Evolutionary conservation across 2,888 invertebrate species (phyloP).

Genomic region (Microplitis manilae): DNA sequence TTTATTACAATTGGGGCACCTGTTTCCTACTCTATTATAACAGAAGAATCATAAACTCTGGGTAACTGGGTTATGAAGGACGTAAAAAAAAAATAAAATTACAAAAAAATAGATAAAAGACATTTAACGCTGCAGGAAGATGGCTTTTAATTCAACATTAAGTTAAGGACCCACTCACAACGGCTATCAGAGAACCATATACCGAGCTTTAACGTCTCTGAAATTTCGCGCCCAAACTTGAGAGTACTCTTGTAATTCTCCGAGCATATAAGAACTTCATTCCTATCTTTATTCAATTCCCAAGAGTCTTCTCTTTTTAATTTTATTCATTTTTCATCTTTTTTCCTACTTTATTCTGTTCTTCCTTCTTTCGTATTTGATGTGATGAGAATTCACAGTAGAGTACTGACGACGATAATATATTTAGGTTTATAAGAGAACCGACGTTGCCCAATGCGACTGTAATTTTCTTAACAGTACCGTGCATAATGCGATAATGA

Average conservation of each 20-base stretch:
- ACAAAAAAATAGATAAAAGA: slow-evolving; percentile 18
- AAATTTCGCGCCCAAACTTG: slow-evolving; percentile 48
- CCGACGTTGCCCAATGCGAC: slow-evolving; percentile 17
- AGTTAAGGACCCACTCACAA: neutral
- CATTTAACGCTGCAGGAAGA: slow-evolving; percentile 16
- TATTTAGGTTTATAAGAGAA: neutral
- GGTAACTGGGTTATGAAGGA: slow-evolving; percentile 7
- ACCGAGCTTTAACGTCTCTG: slow-evolving; percentile 40
- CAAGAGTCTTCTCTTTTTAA: slow-evolving; percentile 27
- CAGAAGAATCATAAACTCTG: too few relatives aligned
- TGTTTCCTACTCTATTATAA: too few relatives aligned
- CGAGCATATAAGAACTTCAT: slow-evolving; percentile 45
- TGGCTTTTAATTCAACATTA: slow-evolving; percentile 36
- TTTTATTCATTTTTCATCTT: neutral
- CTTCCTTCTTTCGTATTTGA: neutral
- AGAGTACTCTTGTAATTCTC: slow-evolving; percentile 50
- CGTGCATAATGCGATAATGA: slow-evolving; percentile 33
- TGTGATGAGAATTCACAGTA: neutral
- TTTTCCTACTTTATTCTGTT: neutral
- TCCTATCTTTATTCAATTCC: slow-evolving; percentile 27
- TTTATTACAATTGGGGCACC: too few relatives aligned
- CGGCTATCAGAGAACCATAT: slow-evolving; percentile 27
- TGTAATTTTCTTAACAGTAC: slow-evolving; percentile 29
- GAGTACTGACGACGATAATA: slow-evolving; percentile 1
- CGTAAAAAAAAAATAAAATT: slow-evolving; percentile 21